Base-by-base conservation (phyloP, 2,113 vertebrate species). In the Perca schrenkii region DNA sequence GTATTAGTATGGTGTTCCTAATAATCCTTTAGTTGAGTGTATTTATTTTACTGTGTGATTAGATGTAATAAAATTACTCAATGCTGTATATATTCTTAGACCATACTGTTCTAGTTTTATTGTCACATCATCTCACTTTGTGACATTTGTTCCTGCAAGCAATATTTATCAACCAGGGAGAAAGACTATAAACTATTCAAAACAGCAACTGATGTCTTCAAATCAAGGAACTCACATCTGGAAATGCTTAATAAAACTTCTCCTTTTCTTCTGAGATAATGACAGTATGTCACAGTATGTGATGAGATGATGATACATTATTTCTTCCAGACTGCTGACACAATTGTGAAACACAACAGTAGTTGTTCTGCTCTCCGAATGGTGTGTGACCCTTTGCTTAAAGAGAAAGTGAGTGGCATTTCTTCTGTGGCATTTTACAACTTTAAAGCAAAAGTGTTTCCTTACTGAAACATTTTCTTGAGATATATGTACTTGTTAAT, bases 401-500 rank as follows among this genome's bases (percentile, higher is more conserved):
- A 97, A 84, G 98, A 99, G 88, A 96, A 95, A 87, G 98, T 97
- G 86, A 96, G 96, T 94, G 3, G 0, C 5, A 31, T n/a, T 6
- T 40, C 3, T 14, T 73, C 22, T 36, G 12, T 28, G 8, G 14
- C 16, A 72, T 21, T n/a, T 66, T 4, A 3, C 58, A 31, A 25
- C 1, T 7, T 19, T 3, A 22, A 0, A 21, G 14, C 11, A 12
- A 47, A 62, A n/a, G 47, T 49, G 0, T 73, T 67, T n/a, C 28
- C 4, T 53, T 12, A 4, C 3, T 10, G 0, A n/a, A 28, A 57
- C 25, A 28, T 68, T 66, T 12, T 50, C 21, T 21, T 25, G 7
- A 57, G 14, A 14, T 65, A 17, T 22, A 21, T 67, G 56, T 1
- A 52, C 3, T 3, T 47, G 47, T 5, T 17, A 28, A 15, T 53